Base-by-base conservation (phyloP, 2,888 invertebrate genomes). In the Brenthis daphne region DNA sequence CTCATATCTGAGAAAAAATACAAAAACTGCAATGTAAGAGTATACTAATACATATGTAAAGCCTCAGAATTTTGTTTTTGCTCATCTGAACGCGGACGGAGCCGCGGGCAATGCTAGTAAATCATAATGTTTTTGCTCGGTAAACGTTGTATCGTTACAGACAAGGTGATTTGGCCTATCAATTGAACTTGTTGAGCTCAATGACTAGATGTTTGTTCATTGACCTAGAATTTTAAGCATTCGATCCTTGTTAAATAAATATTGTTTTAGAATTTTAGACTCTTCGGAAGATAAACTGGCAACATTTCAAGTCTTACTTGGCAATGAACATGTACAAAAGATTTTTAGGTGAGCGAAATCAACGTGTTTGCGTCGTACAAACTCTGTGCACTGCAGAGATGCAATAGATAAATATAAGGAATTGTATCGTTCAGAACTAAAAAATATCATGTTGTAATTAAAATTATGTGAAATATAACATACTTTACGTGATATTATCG, bases 141-240 rank as follows among this genome's bases (percentile, higher is more conserved):
- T 51, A 67, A 74, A 70, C 51, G 43, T 57, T 63, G 43, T 50
- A 60, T 54, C 54, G 53, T 12, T 56, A 53, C 50, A 37, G 53
- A 50, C 66, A 65, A 68, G 65, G 57, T 63, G 53, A 70, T 70
- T 68, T 64, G 64, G 57, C 60, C 71, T 66, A 73, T 53, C 68
- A 68, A 73, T 69, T 72, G 66, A 48, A 61, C 64, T 57, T 57
- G 64, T 67, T 69, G 54, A 61, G 55, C 57, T 60, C 48, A 64
- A 55, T 57, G 54, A 69, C 58, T 43, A 55, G 14, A 53, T 56
- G 16, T 64, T 20, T 56, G 57, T 50, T 65, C 65, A 64, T 61
- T 73, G 69, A 66, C 57, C 66, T 65, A 66, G 16, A 69, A 71
- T 58, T 65, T 71, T 54, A 50, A 57, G 37, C 53, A 57, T 57